A percentile compares a stretch with the other conserved stretches of the same genome.
phyloP scores from a whole-genome alignment of 1,140 invertebrate species.

The Proctacanthus coquilletti region DNA sequence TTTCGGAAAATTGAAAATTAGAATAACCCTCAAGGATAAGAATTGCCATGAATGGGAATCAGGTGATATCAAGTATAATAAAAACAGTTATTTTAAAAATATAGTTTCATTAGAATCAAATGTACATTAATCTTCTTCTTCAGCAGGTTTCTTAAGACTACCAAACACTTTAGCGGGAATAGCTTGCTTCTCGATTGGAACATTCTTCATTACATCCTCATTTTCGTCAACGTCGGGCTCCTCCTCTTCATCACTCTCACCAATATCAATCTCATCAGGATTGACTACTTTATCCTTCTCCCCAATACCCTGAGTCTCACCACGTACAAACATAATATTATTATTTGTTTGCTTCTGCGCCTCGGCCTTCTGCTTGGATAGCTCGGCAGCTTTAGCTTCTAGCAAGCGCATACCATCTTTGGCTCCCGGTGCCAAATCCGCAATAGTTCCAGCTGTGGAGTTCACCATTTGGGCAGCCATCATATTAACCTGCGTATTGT shows the following conservation, averaged over 20 bases:
- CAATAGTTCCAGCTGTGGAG: constrained; percentile 46
- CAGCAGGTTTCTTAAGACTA: constrained; percentile 34
- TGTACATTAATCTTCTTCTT: constrained; percentile 1
- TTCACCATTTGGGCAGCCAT: constrained; percentile 95
- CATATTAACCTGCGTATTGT: constrained; percentile 93
- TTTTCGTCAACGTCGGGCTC: constrained; percentile 48
- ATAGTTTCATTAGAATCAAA: not conserved
- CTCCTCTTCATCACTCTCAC: constrained; percentile 61
- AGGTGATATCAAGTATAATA: no score
- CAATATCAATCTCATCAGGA: constrained; percentile 90
- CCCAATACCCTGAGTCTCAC: constrained; percentile 62
- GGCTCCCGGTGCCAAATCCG: constrained; percentile 48
- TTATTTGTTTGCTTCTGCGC: constrained; percentile 38
- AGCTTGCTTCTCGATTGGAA: constrained; percentile 62
- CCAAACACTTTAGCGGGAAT: constrained; percentile 80
- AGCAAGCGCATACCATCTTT: constrained; percentile 77
- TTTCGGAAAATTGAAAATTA: no score
- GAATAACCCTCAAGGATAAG: no score
- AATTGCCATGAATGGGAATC: no score
- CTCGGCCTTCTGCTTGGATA: constrained; percentile 19
- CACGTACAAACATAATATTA: constrained; percentile 73
- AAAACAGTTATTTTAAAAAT: no score
- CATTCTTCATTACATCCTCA: constrained; percentile 35
- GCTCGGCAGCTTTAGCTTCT: constrained; percentile 64
- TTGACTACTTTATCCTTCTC: constrained; percentile 62